Evolutionary conservation across 1,140 invertebrate species (phyloP), one percentile per base, ranked within the genome.

Genomic region (Teleopsis dalmanni): DNA sequence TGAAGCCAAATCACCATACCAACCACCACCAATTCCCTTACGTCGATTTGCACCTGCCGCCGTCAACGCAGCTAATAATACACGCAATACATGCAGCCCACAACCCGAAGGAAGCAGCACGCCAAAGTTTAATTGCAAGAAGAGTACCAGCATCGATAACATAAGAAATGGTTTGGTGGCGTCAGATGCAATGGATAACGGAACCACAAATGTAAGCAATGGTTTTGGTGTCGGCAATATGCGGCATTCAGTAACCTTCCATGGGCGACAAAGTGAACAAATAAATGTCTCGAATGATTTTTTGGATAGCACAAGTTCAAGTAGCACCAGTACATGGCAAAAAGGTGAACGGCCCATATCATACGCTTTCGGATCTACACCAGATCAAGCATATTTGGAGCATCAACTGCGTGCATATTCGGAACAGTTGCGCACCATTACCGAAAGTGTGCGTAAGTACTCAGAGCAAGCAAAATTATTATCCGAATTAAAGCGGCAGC

Each of bases 381-480:
- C 68, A 1, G 68, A 71, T 48, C 68, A 71, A 50, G 60, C 57
- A 0, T 71, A 66, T 29, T 23, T 71, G 11, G 68, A 71, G 49
- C 66, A 71, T 47, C 68, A 71, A 42, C 36, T 71, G 22, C 51
- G 65, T 22, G 61, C 68, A 7, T 71, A 71, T 19, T 71, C 68
- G 7, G 68, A 71, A 43, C 68, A 71, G 27, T 46, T 71, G 21
- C 49, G 63, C 26, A 67, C 63, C 44, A 71, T 71, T 8, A 71
- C 68, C 3, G 68, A 71, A 31, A 69, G 63, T 43, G 68, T 71
- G 21, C 50, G 68, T 6, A 71, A 71, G 35, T 71, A 71, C 27
- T 70, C 67, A 7, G 68, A 71, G 36, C 68, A 71, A 33, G 68
- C 68, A 6, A 70, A 70, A 34, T 29, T 71, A 18, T 41, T 71